Evolutionary conservation across 23 tunicate species (phyloP).

Genomic region (Styela plicata): DNA sequence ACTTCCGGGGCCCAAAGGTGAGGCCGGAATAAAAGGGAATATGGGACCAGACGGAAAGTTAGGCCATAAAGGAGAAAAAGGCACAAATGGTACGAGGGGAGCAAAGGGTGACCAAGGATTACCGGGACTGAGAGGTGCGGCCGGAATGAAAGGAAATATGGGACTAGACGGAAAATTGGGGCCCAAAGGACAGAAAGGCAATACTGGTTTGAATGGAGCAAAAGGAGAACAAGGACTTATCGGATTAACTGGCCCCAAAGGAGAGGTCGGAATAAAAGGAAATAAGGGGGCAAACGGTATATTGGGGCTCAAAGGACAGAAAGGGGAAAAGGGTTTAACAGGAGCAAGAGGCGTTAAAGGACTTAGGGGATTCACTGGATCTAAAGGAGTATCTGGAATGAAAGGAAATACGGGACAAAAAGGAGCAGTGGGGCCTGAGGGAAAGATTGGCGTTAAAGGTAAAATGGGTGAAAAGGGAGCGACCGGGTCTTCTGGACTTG

Average conservation of each 20-base stretch:
- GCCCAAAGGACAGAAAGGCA: background rate
- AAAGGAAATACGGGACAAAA: no score
- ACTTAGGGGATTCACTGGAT: conserved; percentile 9
- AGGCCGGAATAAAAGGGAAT: conserved; percentile 15
- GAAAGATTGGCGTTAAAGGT: no score
- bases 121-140: conserved; percentile 8
- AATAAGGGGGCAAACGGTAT: background rate
- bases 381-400: no score
- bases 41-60: no score
- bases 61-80: no score
- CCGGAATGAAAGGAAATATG: conserved; percentile 15
- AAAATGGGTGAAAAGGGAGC: no score
- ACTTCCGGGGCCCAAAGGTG: conserved; percentile 18
- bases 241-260: conserved; percentile 5
- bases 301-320: conserved; percentile 2
- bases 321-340: background rate
- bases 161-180: conserved; percentile 6
- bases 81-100: conserved; percentile 20
- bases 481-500: no score
- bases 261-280: conserved; percentile 4
- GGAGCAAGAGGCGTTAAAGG: conserved; percentile 22
- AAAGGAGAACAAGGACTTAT: conserved; percentile 15
- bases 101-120: conserved; percentile 12
- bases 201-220: conserved; percentile 16
- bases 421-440: no score